phyloP scores from a whole-genome alignment of 2,888 invertebrate species.

The Hemistola chrysoprasaria region DNA sequence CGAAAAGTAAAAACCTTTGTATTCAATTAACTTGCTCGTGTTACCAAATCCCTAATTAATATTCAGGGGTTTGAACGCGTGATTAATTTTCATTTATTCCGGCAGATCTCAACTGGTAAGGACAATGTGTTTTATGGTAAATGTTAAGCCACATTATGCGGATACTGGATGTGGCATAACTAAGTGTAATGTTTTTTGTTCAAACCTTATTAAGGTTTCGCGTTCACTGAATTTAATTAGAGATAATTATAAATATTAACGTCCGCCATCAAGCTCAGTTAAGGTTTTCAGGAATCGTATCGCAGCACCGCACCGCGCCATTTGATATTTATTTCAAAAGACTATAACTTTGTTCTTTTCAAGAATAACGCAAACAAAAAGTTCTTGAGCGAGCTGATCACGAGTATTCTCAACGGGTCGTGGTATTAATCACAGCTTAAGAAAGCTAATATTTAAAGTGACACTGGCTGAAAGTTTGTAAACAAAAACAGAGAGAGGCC shows the following conservation, averaged over 20 bases:
- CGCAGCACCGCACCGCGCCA: too few species aligned
- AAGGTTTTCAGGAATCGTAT: too few species aligned
- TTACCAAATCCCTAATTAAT: constrained; percentile 16
- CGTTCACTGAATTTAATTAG: too few species aligned
- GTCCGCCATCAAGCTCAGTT: too few species aligned
- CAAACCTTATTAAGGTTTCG: too few species aligned
- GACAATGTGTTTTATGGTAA: constrained; percentile 2
- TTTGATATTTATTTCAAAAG: constrained; percentile 2
- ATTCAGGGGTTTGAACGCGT: constrained; percentile 14
- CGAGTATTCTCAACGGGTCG: constrained; percentile 33
- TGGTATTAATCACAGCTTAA: constrained; percentile 52
- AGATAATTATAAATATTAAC: too few species aligned
- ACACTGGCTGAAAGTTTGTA: constrained; percentile 66
- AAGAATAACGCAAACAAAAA: constrained; percentile 4
- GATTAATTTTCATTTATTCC: constrained; percentile 17
- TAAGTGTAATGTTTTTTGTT: too few species aligned
- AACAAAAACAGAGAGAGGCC: constrained; percentile 68
- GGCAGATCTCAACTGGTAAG: constrained; percentile 4
- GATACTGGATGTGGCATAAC: too few species aligned
- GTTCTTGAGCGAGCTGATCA: constrained; percentile 12
- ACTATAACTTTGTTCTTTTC: constrained; percentile 1
- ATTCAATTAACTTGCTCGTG: constrained; percentile 21
- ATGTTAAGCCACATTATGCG: not conserved
- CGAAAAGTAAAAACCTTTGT: constrained; percentile 22
- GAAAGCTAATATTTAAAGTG: constrained; percentile 63